Evolutionary conservation across 35 echinoderm and acorn worm species (phyloP), one percentile per base, ranked within the genome.

Genomic region (Heliocidaris erythrogramma): DNA sequence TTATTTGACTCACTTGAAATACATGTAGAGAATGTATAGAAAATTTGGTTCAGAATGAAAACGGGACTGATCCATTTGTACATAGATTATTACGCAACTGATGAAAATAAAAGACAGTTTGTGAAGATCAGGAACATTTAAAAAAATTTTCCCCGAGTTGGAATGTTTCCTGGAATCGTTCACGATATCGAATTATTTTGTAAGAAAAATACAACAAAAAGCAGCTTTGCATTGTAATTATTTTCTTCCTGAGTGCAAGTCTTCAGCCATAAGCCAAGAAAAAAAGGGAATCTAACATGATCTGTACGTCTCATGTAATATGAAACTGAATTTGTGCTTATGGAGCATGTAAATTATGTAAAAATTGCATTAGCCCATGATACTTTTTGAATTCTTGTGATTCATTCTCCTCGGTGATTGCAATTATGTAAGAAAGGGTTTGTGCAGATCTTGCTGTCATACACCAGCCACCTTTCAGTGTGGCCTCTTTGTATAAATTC

Each of bases 21-120:
- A 27, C 27, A n/a, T 78, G 65, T 78, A 78, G 65, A 78, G 65
- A 78, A 78, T 78, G 65, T 78, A 78, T 21, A 78, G 65, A 78
- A 78, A 78, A 18, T 21, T n/a, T 78, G 65, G 27, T 78, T 78
- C 27, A 27, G 65, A n/a, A 78, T 78, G 18, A 56, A 27, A 78
- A 78, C 7, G 87, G 12, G 91, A 48, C 91, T 92, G 91, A 92
- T 13, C 91, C 31, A 29, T 13, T 92, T 92, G 91, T 92, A 92
- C 91, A 92, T 92, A 92, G 91, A 92, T 92, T 24, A 59, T 49
- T 92, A 48, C 13, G 91, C 48, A 92, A 92, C 47, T 92, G 91
- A 92, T 89, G 31, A 89, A 89, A 32, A 89, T 89, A 32, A 86
- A n/a, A 86, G 7, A 30, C 85, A 29, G 2, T 29, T 30, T 86